A percentile compares a stretch with the other conserved stretches of the same genome.
phyloP scores from a whole-genome alignment of 2,888 invertebrate genomes.

The Morinoia aosen region DNA sequence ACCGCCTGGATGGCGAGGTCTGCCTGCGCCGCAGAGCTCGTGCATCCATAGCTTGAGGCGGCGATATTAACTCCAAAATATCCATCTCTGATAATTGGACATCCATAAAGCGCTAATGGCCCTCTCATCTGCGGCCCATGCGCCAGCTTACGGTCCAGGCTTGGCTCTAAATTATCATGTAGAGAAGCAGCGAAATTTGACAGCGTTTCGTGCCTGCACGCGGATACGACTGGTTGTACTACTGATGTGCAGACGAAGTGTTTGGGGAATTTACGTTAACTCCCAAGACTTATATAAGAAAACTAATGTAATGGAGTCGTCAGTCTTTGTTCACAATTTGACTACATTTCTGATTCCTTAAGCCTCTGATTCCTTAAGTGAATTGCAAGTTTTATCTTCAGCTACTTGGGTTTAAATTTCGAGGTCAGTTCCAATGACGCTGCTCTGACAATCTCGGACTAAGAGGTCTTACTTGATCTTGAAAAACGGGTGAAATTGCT shows the following conservation, averaged over 20 bases:
- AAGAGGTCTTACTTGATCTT: neutral
- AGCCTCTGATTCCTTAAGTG: too few relatives aligned
- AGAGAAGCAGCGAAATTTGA: neutral
- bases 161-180: conserved; percentile 23
- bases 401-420: neutral
- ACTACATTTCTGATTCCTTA: too few relatives aligned
- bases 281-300: neutral
- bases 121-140: conserved; percentile 38
- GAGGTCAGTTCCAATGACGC: neutral
- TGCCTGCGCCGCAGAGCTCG: neutral
- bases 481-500: neutral
- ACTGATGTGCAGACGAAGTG: neutral
- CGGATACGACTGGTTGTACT: neutral
- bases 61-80: conserved; percentile 46
- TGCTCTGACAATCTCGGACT: neutral
- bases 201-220: neutral
- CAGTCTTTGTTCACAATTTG: neutral
- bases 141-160: conserved; percentile 25
- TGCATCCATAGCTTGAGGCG: conserved; percentile 44
- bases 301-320: neutral
- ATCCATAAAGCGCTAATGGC: conserved; percentile 51
- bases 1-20: neutral
- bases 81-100: conserved; percentile 53
- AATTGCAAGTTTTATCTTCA: neutral
- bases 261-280: neutral